These are phyloP conservation scores for Dendropsophus ebraccatus DNA, from an alignment of 2,113 vertebrate genomes.

Conservation along the genomic window DNA sequence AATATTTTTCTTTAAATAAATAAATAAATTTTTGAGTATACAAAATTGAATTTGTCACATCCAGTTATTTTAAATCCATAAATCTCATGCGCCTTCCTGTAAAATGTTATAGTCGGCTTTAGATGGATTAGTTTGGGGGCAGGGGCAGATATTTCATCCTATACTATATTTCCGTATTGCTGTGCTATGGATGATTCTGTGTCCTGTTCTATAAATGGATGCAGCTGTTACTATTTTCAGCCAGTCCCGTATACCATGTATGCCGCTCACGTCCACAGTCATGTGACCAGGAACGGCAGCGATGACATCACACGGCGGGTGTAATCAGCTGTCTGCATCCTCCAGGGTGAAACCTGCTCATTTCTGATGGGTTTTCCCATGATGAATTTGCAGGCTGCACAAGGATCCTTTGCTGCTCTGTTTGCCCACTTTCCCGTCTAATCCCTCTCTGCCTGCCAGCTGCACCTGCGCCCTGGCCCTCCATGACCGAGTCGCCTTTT, in stretches of 20 bases:
- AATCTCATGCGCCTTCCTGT: no score
- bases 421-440: background rate
- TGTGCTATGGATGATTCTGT: background rate
- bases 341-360: conserved; percentile 19
- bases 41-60: background rate
- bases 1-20: no score
- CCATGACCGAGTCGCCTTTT: conserved; percentile 17
- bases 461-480: conserved; percentile 37
- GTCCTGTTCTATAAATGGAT: conserved; percentile 29
- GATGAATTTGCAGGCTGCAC: conserved; percentile 20
- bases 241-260: background rate
- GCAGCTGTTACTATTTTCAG: conserved; percentile 43
- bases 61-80: background rate
- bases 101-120: no score
- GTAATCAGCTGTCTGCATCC: background rate
- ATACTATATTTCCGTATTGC: background rate
- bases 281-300: conserved; percentile 1
- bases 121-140: no score
- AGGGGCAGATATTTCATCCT: no score
- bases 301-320: conserved; percentile 25
- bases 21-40: no score
- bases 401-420: background rate
- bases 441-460: conserved; percentile 19
- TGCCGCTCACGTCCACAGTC: conserved; percentile 17
- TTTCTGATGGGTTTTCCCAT: conserved; percentile 14